A percentile compares a stretch with the other conserved stretches of the same genome.
These are phyloP conservation scores for Drosophila quadrilineata DNA, from an alignment of 1,140 invertebrate species.

Conservation along the genomic window DNA sequence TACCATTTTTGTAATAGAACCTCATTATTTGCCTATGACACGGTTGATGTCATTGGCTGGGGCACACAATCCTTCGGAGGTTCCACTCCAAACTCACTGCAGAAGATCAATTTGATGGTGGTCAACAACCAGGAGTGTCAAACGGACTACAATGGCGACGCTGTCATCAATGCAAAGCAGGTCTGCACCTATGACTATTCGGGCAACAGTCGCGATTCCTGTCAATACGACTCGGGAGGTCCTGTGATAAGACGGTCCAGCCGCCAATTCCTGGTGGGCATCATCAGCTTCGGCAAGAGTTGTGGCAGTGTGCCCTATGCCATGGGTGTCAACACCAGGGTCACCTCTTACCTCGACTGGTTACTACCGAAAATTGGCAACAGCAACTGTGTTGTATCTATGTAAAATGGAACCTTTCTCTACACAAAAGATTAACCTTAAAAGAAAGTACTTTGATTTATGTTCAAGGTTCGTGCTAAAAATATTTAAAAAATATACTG, in stretches of 20 bases:
- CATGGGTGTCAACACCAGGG: constrained; percentile 86
- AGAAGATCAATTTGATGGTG: constrained; percentile 63
- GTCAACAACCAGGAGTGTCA: constrained; percentile 55
- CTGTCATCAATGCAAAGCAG: constrained; percentile 41
- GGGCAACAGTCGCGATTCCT: constrained; percentile 59
- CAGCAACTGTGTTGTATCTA: constrained; percentile 48
- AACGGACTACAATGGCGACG: constrained; percentile 33
- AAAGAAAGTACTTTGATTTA: too few species aligned
- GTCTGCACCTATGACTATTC: constrained; percentile 72
- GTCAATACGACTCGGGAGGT: constrained; percentile 77
- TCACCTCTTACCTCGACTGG: constrained; percentile 86
- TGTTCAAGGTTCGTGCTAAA: too few species aligned
- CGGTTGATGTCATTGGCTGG: constrained; percentile 65
- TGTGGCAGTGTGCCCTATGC: constrained; percentile 82
- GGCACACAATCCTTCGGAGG: constrained; percentile 63
- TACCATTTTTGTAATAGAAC: constrained; percentile 2
- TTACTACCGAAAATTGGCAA: constrained; percentile 80
- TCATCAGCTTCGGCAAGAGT: constrained; percentile 85
- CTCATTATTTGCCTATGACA: constrained; percentile 45
- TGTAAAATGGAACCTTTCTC: constrained; percentile 27
- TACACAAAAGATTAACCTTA: too few species aligned
- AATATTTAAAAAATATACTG: too few species aligned
- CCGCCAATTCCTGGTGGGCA: constrained; percentile 82
- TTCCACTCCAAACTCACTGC: constrained; percentile 34
- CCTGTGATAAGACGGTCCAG: constrained; percentile 48